Evolutionary conservation across 2,113 vertebrate genomes (phyloP).

Genomic region (Lamprotornis superbus): DNA sequence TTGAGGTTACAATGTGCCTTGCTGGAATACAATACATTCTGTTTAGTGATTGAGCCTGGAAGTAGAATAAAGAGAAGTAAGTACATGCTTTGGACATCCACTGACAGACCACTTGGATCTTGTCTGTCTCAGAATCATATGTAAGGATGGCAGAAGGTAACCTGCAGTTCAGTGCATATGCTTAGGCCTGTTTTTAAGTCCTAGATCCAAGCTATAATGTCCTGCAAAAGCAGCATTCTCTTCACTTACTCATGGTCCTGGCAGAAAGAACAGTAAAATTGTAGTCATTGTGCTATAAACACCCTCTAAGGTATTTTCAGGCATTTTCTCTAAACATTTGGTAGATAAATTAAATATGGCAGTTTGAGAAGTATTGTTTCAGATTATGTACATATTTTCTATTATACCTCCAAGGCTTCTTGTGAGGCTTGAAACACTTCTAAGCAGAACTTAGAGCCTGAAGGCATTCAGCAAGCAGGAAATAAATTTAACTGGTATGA

Average conservation of each 20-base stretch:
- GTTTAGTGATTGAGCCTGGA: neutral
- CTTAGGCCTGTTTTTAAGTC: neutral
- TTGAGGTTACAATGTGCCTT: neutral
- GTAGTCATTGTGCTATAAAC: neutral
- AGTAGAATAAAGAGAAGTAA: neutral
- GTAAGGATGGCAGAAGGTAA: neutral
- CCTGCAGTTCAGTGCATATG: neutral
- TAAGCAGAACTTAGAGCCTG: neutral
- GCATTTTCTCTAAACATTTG: neutral
- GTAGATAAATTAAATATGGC: neutral
- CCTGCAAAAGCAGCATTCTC: neutral
- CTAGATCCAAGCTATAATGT: neutral
- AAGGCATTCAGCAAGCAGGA: neutral
- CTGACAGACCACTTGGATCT: neutral
- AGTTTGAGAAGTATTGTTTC: neutral
- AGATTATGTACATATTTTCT: neutral
- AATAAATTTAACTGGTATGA: neutral
- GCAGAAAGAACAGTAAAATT: neutral
- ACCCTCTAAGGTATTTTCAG: neutral
- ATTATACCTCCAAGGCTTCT: neutral
- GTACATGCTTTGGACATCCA: neutral
- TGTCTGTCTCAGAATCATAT: neutral
- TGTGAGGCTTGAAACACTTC: neutral
- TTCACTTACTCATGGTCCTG: neutral
- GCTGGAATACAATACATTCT: neutral